Percentiles rank a stretch among this genome's conserved stretches.
Evolutionary conservation across 2,797 vertebrate species (phyloP).

Genomic region (Spatula clypeata): DNA sequence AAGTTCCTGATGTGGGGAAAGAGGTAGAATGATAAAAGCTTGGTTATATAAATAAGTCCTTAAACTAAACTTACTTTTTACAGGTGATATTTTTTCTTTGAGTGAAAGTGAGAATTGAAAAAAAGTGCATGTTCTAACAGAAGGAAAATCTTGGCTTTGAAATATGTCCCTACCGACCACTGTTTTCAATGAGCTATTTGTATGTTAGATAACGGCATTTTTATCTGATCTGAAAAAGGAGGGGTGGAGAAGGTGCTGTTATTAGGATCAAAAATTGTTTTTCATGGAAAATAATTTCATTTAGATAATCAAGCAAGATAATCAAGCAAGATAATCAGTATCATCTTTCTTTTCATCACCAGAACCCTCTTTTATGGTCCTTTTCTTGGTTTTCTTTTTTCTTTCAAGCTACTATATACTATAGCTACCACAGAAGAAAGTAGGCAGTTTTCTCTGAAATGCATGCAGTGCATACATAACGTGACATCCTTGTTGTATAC

Average conservation of each 20-base stretch:
- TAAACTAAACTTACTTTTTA: background rate
- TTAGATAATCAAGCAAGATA: background rate
- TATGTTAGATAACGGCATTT: background rate
- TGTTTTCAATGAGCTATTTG: background rate
- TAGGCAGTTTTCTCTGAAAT: conserved; percentile 4
- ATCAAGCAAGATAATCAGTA: background rate
- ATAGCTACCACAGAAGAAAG: background rate
- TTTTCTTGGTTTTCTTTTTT: background rate
- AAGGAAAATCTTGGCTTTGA: background rate
- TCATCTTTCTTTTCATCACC: background rate
- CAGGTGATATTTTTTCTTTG: background rate
- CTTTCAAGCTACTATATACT: background rate
- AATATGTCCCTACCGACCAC: background rate
- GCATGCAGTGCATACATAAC: background rate
- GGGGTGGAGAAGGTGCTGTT: background rate
- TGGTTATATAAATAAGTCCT: background rate
- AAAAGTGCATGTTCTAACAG: background rate
- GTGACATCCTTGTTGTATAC: background rate
- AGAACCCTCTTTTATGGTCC: background rate
- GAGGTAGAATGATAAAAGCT: background rate
- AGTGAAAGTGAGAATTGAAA: background rate
- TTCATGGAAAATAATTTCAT: background rate
- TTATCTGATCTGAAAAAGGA: background rate
- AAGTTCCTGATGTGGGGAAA: background rate
- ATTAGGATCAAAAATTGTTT: background rate